Conservation (phyloP, 2,888 invertebrate species). For the Lasioglossum villosulum region DNA sequence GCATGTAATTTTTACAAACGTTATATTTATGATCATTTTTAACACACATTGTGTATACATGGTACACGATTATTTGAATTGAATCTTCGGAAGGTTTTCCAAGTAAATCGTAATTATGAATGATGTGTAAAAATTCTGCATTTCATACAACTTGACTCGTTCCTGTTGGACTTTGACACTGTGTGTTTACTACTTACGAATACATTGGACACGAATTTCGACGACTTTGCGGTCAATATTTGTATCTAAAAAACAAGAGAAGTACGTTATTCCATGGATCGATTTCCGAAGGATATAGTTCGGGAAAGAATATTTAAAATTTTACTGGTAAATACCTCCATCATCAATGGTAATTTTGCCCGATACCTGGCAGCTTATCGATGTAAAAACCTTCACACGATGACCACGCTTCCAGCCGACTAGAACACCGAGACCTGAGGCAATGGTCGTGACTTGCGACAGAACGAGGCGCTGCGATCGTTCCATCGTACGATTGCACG, state of each 20-base stretch:
- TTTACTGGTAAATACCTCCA: constrained; percentile 49
- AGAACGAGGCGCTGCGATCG: constrained; percentile 47
- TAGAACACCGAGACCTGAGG: background rate
- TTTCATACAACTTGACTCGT: background rate
- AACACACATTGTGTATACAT: background rate
- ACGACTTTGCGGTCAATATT: constrained; percentile 80
- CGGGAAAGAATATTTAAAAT: background rate
- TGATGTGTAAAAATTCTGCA: background rate
- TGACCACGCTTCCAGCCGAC: background rate
- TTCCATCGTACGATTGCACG: constrained; percentile 29
- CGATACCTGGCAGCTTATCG: background rate
- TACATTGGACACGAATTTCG: constrained; percentile 79
- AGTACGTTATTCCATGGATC: constrained; percentile 10
- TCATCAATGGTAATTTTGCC: background rate
- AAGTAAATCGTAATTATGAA: background rate
- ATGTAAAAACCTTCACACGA: background rate
- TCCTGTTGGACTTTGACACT: background rate
- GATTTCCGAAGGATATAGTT: background rate
- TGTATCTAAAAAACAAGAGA: constrained; percentile 80
- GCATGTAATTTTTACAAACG: background rate
- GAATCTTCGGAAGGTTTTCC: background rate
- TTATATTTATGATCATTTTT: background rate
- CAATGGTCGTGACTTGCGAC: background rate
- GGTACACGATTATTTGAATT: background rate
- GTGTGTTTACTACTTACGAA: constrained; percentile 78